Base-by-base conservation (phyloP, 2,888 invertebrate species). In the Protodeltote pygarga region DNA sequence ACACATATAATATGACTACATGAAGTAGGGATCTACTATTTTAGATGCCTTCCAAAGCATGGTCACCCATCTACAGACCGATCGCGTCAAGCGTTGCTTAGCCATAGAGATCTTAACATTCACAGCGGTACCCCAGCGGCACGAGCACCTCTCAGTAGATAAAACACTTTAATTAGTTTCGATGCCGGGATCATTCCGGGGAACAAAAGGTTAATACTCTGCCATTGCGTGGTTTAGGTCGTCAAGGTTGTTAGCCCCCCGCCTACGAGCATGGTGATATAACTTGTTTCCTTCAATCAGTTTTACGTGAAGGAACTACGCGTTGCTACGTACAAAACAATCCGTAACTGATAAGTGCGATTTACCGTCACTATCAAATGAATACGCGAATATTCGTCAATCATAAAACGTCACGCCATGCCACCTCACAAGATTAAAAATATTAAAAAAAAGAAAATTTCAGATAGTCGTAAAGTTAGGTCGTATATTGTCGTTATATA, bases 261-360 rank as follows among this genome's bases (percentile, higher is more conserved):
- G 38, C 59, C 57, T 44, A 34, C 55, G 34, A 51, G 19, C 27
- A n/a, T 31, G 45, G 58, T 58, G 51, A 55, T 58, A 51, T 58
- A 55, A 58, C 59, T 58, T 38, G 55, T 58, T 55, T 44, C 11
- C 59, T 44, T 58, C 55, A 44, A 45, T 44, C 24, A 58, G 21
- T 33, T 37, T 50, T 42, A 44, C 58, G 33, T 16, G 28, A 34
- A 19, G 29, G 58, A 57, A 49, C 59, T 55, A 58, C 45, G 55
- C 50, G 45, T 58, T 58, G 59, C 59, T 55, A 58, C 55, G 59
- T 51, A 25, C 38, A 51, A 55, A 58, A 51, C 25, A 51, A 55
- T 58, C 59, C 55, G 59, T 55, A 51, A 38, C 55, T 21, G 51
- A 39, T 32, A 55, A 44, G 38, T 38, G 38, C 44, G 55, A 19